A percentile compares a stretch with the other conserved stretches of the same genome.
These are phyloP conservation scores for Hetaerina americana DNA, from an alignment of 1,140 invertebrate species.

Conservation along the genomic window DNA sequence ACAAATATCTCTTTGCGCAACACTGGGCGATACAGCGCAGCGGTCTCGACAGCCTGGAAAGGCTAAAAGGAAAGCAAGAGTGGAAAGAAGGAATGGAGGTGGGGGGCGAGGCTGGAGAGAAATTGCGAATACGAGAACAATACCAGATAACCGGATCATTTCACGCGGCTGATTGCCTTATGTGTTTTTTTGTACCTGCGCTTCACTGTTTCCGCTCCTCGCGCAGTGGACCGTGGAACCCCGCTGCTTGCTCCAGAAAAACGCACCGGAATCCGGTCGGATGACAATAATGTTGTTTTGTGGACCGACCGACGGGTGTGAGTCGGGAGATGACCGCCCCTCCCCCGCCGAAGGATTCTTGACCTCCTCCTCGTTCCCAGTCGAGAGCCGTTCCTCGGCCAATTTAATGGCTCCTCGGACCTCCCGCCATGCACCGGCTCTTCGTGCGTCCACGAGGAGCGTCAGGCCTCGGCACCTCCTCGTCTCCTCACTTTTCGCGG, in stretches of 20 bases:
- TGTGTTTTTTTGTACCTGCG: neutral
- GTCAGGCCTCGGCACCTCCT: constrained; percentile 36
- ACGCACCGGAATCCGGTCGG: constrained; percentile 39
- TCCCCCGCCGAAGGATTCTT: neutral
- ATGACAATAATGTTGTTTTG: constrained; percentile 37
- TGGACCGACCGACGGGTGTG: neutral
- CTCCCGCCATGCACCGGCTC: constrained; percentile 41
- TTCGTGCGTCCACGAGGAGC: constrained; percentile 48
- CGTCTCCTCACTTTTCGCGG: constrained; percentile 29
- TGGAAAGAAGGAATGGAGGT: too few species aligned
- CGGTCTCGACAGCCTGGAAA: too few species aligned
- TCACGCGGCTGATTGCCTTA: too few species aligned
- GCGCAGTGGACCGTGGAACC: constrained; percentile 24
- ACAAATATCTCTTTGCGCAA: too few species aligned
- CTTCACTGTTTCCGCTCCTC: neutral
- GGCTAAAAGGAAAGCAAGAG: too few species aligned
- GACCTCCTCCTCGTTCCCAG: neutral
- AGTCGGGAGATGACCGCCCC: neutral
- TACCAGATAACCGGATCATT: neutral
- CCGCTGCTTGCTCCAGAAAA: constrained; percentile 59
- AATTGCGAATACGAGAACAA: too few species aligned
- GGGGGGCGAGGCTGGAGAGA: too few species aligned
- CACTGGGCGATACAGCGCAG: too few species aligned
- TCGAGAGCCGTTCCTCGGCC: constrained; percentile 25
- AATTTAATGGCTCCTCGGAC: constrained; percentile 44